Base-by-base conservation (phyloP, 1,140 invertebrate genomes). In the Hylaeus anthracinus region DNA sequence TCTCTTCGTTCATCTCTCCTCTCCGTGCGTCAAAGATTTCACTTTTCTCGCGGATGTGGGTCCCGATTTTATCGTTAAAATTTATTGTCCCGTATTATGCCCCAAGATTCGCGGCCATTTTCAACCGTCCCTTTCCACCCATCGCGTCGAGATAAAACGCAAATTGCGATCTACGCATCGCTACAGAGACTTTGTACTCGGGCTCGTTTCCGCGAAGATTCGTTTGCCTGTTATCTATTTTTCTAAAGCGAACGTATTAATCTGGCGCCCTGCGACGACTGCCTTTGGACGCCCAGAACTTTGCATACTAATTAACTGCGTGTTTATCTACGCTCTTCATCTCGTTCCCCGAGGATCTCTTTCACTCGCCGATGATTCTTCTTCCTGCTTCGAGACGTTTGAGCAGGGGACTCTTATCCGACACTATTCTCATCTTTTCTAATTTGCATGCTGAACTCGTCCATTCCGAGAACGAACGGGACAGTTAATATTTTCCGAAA, bases 291-390 rank as follows among this genome's bases (percentile, higher is more conserved):
- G 15, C 56, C 39, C 70, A 60, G 43, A 79, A 75, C 48, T 86
- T 82, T 75, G 66, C 83, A 79, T 82, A 72, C 58, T 79, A 63
- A 79, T 78, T 69, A 75, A 84, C 72, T 64, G 37, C n/a, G 37
- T 60, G 43, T 77, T 85, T 82, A 85, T 82, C 71, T 79, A 10
- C 12, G 3, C 51, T 37, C 64, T 58, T 43, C 58, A 84, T 81
- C 82, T 72, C 26, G 37, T 64, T 60, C 74, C 66, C 67, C 51
- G 67, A 65, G 65, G 55, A 37, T 67, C 58, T 77, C 48, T 81
- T 63, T 67, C 53, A 41, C 65, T 78, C 45, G 53, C 39, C 37
- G 37, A 82, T 61, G 63, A 72, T 69, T 82, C 69, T 53, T 72
- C 14, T 15, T 3, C 14, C 55, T 8, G 15, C n/a, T 58, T n/a